These are phyloP conservation scores for Acanthosepion lycidas DNA, from an alignment of 2,888 invertebrate genomes.

Conservation along the genomic window DNA sequence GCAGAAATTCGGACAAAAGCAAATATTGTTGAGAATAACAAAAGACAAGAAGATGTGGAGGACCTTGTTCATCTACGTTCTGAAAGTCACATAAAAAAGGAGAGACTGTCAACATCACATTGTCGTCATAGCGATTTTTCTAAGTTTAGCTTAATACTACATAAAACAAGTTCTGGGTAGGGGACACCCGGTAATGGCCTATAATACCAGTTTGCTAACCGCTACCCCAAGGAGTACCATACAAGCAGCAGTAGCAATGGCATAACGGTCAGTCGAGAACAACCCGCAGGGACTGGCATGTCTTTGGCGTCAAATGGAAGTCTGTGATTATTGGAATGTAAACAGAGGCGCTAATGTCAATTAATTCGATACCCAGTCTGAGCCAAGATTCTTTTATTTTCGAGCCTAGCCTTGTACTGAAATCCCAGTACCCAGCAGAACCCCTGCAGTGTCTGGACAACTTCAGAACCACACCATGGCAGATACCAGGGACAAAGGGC, in stretches of 20 bases:
- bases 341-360: background rate
- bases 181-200: background rate
- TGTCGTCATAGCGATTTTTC: background rate
- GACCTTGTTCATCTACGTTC: too few species aligned
- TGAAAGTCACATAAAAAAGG: too few species aligned
- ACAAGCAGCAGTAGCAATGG: background rate
- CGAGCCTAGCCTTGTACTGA: background rate
- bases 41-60: too few species aligned
- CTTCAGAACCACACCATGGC: background rate
- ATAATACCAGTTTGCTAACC: background rate
- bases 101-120: too few species aligned
- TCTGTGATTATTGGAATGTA: background rate
- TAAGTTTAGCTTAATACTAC: background rate
- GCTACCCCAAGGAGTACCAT: background rate
- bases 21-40: too few species aligned
- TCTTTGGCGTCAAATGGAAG: slow-evolving; percentile 17
- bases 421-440: background rate
- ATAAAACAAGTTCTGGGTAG: background rate
- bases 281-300: background rate
- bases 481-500: background rate
- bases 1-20: too few species aligned
- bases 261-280: background rate
- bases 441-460: background rate
- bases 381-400: background rate
- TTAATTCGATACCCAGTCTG: background rate